Evolutionary conservation across 1,140 invertebrate species (phyloP).

Genomic region (Drosophila subobscura): DNA sequence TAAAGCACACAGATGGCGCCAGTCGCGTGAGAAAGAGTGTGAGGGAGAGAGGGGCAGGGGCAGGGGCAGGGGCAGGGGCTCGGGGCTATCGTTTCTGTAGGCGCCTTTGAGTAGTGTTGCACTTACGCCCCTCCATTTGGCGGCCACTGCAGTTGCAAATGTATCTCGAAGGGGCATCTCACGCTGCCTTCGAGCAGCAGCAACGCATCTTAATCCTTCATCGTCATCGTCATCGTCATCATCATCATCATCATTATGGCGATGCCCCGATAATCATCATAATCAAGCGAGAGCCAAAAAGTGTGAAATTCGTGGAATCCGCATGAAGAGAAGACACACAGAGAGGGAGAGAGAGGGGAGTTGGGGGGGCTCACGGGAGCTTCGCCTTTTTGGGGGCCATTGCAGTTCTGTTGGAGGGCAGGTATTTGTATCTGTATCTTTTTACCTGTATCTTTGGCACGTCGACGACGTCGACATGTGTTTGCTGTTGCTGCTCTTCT

Average conservation of each 20-base stretch:
- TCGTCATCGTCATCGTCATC: slow-evolving; percentile 51
- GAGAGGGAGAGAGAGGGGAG: too few relatives aligned
- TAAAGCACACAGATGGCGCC: slow-evolving; percentile 48
- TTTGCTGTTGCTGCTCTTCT: slow-evolving; percentile 50
- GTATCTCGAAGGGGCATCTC: slow-evolving; percentile 42
- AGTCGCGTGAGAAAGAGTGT: not conserved
- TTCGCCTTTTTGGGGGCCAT: slow-evolving; percentile 51
- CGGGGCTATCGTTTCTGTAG: not conserved
- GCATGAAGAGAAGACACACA: slow-evolving; percentile 27
- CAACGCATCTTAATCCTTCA: slow-evolving; percentile 70
- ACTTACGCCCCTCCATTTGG: slow-evolving; percentile 22
- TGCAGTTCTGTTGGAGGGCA: slow-evolving; percentile 48
- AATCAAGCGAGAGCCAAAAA: slow-evolving; percentile 59
- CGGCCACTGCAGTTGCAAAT: slow-evolving; percentile 64
- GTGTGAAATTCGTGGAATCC: slow-evolving; percentile 74
- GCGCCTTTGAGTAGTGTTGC: slow-evolving; percentile 9
- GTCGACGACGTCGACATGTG: slow-evolving; percentile 75
- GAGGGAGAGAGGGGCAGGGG: too few relatives aligned
- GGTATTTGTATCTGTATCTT: slow-evolving; percentile 67
- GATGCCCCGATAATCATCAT: slow-evolving; percentile 19
- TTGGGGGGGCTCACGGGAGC: not conserved
- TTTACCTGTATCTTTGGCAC: slow-evolving; percentile 79
- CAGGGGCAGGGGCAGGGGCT: too few relatives aligned
- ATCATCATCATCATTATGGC: slow-evolving; percentile 47
- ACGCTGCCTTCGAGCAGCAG: slow-evolving; percentile 10